Evolutionary conservation across 1,140 invertebrate genomes (phyloP).

Genomic region (Drosophila ogumai): DNA sequence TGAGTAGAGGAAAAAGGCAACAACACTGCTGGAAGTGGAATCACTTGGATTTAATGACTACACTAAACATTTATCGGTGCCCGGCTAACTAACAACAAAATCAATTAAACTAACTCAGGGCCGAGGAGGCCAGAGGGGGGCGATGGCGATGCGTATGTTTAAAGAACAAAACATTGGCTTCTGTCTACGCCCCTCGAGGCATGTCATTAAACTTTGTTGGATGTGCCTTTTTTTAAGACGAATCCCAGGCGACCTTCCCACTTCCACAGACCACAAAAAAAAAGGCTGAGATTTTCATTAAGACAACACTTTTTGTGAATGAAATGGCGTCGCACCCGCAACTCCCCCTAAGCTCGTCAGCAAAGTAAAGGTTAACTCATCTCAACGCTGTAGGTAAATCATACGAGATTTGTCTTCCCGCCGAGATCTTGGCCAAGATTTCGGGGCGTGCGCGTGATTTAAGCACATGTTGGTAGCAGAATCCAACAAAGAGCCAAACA

Average conservation of each 20-base stretch:
- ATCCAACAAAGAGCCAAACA: conserved; percentile 5
- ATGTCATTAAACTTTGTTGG: conserved; percentile 49
- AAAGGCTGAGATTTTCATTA: conserved; percentile 55
- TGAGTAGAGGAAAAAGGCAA: conserved; percentile 2
- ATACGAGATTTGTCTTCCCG: conserved; percentile 62
- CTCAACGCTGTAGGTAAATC: conserved; percentile 62
- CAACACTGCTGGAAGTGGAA: conserved; percentile 9
- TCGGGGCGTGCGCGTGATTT: conserved; percentile 63
- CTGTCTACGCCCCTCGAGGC: conserved; percentile 24
- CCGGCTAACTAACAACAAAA: conserved; percentile 53
- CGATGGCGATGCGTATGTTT: conserved; percentile 14
- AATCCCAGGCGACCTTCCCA: conserved; percentile 50
- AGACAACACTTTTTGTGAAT: conserved; percentile 59
- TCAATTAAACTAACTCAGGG: conserved; percentile 57
- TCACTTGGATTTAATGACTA: conserved; percentile 45
- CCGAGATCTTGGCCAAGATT: conserved; percentile 56
- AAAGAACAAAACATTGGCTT: conserved; percentile 18
- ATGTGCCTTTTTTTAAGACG: conserved; percentile 11
- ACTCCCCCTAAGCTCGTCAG: conserved; percentile 14
- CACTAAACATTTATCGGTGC: conserved; percentile 46
- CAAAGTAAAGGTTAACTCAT: conserved; percentile 29
- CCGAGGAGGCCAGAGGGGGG: neutral
- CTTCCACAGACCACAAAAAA: conserved; percentile 10
- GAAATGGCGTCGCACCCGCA: conserved; percentile 46
- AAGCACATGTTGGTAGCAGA: conserved; percentile 63